phyloP scores from a whole-genome alignment of 2,888 invertebrate species.

The Catonia carolina region DNA sequence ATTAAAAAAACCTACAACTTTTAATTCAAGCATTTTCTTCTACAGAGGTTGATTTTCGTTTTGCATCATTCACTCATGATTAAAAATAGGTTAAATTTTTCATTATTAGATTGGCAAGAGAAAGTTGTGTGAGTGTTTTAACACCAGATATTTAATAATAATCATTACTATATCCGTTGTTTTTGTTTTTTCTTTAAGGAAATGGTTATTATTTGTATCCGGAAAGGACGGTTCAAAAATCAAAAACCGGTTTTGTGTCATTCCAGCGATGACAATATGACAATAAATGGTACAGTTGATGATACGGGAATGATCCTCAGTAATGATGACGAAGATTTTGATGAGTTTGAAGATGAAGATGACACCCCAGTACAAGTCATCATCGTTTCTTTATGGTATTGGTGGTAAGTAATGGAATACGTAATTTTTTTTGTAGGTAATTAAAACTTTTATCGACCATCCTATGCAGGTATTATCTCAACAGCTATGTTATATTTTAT shows the following conservation, averaged over 20 bases:
- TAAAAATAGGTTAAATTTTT: no score
- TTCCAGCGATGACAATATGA: conserved; percentile 35
- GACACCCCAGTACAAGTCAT: conserved; percentile 61
- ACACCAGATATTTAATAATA: no score
- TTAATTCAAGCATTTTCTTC: no score
- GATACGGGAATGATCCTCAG: conserved; percentile 35
- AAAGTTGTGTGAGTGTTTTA: no score
- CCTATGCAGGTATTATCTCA: no score
- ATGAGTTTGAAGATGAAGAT: conserved; percentile 43
- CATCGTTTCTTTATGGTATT: conserved; percentile 68
- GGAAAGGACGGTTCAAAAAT: conserved; percentile 41
- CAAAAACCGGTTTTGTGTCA: not conserved
- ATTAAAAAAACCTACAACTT: no score
- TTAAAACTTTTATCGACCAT: not conserved
- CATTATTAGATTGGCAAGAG: no score
- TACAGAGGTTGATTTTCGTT: no score
- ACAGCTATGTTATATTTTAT: no score
- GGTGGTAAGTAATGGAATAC: conserved; percentile 57
- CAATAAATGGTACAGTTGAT: conserved; percentile 37
- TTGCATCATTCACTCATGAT: no score
- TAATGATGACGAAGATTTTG: conserved; percentile 32
- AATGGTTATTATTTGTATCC: conserved; percentile 74
- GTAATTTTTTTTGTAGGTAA: not conserved
- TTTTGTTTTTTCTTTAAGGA: conserved; percentile 44
- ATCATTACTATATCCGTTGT: no score